Evolutionary conservation across 2,797 vertebrate genomes (phyloP).

Genomic region (Novumbra hubbsi): DNA sequence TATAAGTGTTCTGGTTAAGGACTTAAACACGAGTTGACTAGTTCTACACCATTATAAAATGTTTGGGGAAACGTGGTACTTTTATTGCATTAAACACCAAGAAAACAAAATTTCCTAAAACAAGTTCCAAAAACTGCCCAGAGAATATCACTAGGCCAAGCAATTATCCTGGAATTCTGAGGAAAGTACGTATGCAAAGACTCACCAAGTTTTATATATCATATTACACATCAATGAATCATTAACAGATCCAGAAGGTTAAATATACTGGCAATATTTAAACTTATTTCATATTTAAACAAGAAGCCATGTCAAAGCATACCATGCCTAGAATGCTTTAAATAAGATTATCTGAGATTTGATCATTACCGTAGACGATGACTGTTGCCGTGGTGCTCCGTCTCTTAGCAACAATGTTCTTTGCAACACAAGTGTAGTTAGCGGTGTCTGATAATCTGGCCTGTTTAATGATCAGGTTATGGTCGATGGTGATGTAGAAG

Average conservation of each 20-base stretch:
- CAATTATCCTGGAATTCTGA: too few relatives aligned
- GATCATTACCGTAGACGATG: constrained; percentile 89
- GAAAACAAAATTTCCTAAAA: too few relatives aligned
- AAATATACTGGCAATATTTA: background rate
- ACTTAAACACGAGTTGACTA: too few relatives aligned
- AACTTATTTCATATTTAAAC: background rate
- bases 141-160: too few relatives aligned
- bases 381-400: constrained; percentile 95
- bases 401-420: constrained; percentile 96
- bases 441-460: constrained; percentile 91
- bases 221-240: background rate
- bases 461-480: constrained; percentile 99
- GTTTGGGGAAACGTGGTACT: too few relatives aligned
- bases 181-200: too few relatives aligned
- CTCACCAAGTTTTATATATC: too few relatives aligned
- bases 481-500: constrained; percentile 98
- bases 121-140: too few relatives aligned
- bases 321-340: background rate
- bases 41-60: too few relatives aligned
- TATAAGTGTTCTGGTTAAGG: too few relatives aligned
- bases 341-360: background rate
- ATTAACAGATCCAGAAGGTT: background rate
- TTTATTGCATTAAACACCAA: too few relatives aligned
- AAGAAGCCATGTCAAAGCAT: background rate
- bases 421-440: constrained; percentile 97